Base-by-base conservation (phyloP, 2,888 invertebrate genomes). In the Himalopsyche anomala region DNA sequence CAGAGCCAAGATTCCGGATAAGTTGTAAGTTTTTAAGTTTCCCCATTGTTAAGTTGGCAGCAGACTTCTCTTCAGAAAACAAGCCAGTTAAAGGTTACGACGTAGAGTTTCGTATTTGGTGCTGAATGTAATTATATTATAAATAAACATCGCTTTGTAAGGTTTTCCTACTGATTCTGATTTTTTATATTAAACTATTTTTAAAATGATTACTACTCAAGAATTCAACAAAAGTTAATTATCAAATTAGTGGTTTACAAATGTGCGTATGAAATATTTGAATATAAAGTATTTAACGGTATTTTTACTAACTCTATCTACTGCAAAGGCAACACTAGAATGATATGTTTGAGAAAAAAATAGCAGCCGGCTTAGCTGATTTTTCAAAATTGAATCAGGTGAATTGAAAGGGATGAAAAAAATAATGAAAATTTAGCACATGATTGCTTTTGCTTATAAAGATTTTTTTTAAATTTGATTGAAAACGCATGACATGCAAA, bases 1-100 rank as follows among this genome's bases (percentile, higher is more conserved):
- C 62, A 11, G 62, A 62, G 62, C 62, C 62, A 62, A 62, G 62
- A 62, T 19, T 62, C 19, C 28, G 62, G 62, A 62, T 19, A 62
- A 28, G 19, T 62, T 62, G 62, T 8, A 62, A 19, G 62, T 62
- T 62, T 56, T 19, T 62, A 62, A 62, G 62, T 62, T 62, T 62
- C 2, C 8, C 62, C 19, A 62, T 62, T 62, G 62, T 62, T 62
- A 6, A 19, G 62, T 62, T 62, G 62, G 62, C 62, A 62, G 62
- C 62, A 62, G 62, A 62, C 8, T 62, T 62, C 19, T 11, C 15
- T 28, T 62, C 11, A 62, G 62, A 62, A 62, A 62, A 62, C 62
- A 62, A 19, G 28, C n/a, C 19, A 62, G 62, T 62, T 62, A 62
- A 62, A 62, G 15, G 11, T 62, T 62, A 62, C 15, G 62, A 62